phyloP scores from a whole-genome alignment of 92 coral and sea anemone genomes.

The Hydrozoanthus gracilis region DNA sequence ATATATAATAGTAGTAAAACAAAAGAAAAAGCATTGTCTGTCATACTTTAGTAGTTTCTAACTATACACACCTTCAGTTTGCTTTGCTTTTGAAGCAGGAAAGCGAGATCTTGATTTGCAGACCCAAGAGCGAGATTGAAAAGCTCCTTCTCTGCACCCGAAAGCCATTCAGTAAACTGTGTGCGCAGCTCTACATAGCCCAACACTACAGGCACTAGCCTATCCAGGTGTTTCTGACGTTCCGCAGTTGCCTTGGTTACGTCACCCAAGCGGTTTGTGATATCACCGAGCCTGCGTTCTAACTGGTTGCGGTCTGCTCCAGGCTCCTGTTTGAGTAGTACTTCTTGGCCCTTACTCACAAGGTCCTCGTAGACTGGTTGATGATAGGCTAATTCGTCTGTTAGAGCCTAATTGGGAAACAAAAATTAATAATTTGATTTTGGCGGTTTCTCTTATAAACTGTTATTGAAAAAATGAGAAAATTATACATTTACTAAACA shows the following conservation, averaged over 20 bases:
- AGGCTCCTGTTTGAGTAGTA: constrained; percentile 70
- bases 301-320: constrained; percentile 76
- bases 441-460: no score
- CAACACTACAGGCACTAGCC: constrained; percentile 80
- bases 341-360: constrained; percentile 70
- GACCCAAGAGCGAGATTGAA: constrained; percentile 63
- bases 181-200: constrained; percentile 81
- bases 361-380: constrained; percentile 83
- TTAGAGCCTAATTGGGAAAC: constrained; percentile 57
- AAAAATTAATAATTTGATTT: not conserved
- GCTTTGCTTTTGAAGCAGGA: constrained; percentile 79
- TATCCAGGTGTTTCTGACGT: constrained; percentile 82
- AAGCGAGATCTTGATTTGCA: constrained; percentile 71
- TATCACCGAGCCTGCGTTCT: constrained; percentile 72
- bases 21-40: no score
- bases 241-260: constrained; percentile 72
- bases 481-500: no score
- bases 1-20: no score
- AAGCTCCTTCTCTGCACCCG: constrained; percentile 82
- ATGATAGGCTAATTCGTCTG: constrained; percentile 81
- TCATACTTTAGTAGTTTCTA: not conserved
- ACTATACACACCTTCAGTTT: constrained; percentile 72
- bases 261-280: constrained; percentile 81
- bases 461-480: no score
- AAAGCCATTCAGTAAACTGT: constrained; percentile 81